Conservation (phyloP, 1,140 invertebrate genomes). For the Leucophenga varia region DNA sequence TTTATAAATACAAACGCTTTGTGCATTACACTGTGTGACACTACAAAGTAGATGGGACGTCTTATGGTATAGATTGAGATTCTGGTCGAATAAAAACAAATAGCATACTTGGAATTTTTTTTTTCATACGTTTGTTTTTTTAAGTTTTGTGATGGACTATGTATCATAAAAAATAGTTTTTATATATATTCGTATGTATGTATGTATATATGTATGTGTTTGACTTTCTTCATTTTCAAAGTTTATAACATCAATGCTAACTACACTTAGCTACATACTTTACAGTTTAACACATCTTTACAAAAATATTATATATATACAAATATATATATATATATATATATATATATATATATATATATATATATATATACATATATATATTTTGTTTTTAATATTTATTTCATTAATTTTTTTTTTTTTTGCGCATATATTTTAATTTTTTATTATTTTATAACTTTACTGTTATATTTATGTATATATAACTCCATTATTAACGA, state of each 20-base stretch:
- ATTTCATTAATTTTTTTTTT: too few relatives aligned
- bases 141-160: slow-evolving; percentile 10
- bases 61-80: too few relatives aligned
- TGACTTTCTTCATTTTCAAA: slow-evolving; percentile 4
- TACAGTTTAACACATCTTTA: slow-evolving; percentile 53
- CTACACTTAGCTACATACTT: slow-evolving; percentile 11
- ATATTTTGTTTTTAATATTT: too few relatives aligned
- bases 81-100: too few relatives aligned
- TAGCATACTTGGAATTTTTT: too few relatives aligned
- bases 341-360: slow-evolving; percentile 14
- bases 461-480: too few relatives aligned
- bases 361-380: too few relatives aligned
- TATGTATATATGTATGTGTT: slow-evolving; percentile 8
- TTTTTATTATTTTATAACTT: too few relatives aligned
- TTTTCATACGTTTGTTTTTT: slow-evolving; percentile 7
- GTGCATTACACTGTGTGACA: background rate
- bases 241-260: background rate
- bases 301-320: slow-evolving; percentile 40
- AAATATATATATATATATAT: slow-evolving; percentile 21
- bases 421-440: too few relatives aligned
- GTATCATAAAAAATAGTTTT: too few relatives aligned
- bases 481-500: too few relatives aligned
- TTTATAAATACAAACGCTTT: slow-evolving; percentile 15
- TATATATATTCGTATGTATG: slow-evolving; percentile 17
- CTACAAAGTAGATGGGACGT: slow-evolving; percentile 7